phyloP scores from a whole-genome alignment of 1,140 invertebrate genomes.

The Scaptomyza montana region DNA sequence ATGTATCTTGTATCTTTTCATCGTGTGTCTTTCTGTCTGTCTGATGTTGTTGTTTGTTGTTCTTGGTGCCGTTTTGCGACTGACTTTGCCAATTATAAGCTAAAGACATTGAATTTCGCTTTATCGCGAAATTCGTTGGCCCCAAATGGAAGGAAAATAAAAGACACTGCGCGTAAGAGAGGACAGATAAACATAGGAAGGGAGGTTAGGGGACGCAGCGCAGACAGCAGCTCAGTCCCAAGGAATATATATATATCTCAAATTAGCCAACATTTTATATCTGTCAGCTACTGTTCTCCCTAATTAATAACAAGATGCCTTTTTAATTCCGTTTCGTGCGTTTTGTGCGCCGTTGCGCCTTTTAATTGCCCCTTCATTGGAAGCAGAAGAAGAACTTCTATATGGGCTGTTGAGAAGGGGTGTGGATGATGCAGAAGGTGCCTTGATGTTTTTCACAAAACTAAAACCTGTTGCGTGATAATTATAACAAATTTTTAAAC shows the following conservation, averaged over 20 bases:
- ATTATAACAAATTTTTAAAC: constrained; percentile 72
- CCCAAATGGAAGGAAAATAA: constrained; percentile 42
- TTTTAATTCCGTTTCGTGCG: constrained; percentile 81
- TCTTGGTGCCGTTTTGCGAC: constrained; percentile 26
- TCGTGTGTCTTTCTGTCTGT: constrained; percentile 19
- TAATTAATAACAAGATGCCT: constrained; percentile 84
- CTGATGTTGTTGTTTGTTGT: constrained; percentile 24
- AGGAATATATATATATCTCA: constrained; percentile 66
- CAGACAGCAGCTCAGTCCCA: constrained; percentile 21
- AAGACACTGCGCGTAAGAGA: constrained; percentile 47
- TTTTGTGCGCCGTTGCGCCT: constrained; percentile 78
- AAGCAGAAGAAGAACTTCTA: constrained; percentile 9
- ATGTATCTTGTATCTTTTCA: constrained; percentile 55
- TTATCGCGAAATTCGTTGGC: constrained; percentile 69
- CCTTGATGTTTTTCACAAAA: constrained; percentile 51
- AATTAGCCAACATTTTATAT: constrained; percentile 84
- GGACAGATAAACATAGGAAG: neutral
- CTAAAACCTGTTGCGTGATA: constrained; percentile 53
- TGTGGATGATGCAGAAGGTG: constrained; percentile 34
- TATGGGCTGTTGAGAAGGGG: neutral
- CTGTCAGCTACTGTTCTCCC: constrained; percentile 83
- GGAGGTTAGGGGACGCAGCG: constrained; percentile 20
- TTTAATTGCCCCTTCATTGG: constrained; percentile 66
- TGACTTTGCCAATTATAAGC: constrained; percentile 77
- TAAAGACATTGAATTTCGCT: constrained; percentile 80